Percentiles rank a stretch among this genome's conserved stretches.
Evolutionary conservation across 2,113 vertebrate species (phyloP).

Genomic region (Polyodon spathula): DNA sequence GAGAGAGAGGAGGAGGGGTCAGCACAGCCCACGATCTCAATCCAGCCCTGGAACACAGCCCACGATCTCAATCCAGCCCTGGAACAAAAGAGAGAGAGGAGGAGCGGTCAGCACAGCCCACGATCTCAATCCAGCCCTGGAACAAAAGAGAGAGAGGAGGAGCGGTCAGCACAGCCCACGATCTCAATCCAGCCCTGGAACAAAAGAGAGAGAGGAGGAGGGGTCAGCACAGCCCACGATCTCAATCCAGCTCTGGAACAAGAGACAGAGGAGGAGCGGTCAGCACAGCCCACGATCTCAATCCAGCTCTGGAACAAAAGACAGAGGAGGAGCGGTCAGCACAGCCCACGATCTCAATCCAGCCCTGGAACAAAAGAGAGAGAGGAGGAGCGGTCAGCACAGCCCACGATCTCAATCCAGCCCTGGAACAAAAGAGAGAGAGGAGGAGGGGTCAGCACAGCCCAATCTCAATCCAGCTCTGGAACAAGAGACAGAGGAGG

Average conservation of each 20-base stretch:
- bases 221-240: slow-evolving; percentile 94
- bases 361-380: no score
- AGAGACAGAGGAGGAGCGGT: slow-evolving; percentile 96
- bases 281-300: slow-evolving; percentile 92
- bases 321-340: slow-evolving; percentile 93
- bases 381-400: slow-evolving; percentile 93
- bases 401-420: slow-evolving; percentile 97
- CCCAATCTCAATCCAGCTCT: slow-evolving; percentile 99
- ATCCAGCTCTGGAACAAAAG: slow-evolving; percentile 99
- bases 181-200: slow-evolving; percentile 99
- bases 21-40: slow-evolving; percentile 93
- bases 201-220: no score
- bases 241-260: slow-evolving; percentile 94
- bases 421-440: no score
- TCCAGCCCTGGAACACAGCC: slow-evolving; percentile 95
- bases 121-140: slow-evolving; percentile 96
- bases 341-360: slow-evolving; percentile 96
- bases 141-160: no score
- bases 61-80: slow-evolving; percentile 98
- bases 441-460: slow-evolving; percentile 90
- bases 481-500: no score
- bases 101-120: slow-evolving; percentile 90
- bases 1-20: slow-evolving; percentile 94
- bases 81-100: no score
- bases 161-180: slow-evolving; percentile 90